A percentile compares a stretch with the other conserved stretches of the same genome.
Evolutionary conservation across 2,888 invertebrate genomes (phyloP).

Genomic region (Philonicus albiceps): DNA sequence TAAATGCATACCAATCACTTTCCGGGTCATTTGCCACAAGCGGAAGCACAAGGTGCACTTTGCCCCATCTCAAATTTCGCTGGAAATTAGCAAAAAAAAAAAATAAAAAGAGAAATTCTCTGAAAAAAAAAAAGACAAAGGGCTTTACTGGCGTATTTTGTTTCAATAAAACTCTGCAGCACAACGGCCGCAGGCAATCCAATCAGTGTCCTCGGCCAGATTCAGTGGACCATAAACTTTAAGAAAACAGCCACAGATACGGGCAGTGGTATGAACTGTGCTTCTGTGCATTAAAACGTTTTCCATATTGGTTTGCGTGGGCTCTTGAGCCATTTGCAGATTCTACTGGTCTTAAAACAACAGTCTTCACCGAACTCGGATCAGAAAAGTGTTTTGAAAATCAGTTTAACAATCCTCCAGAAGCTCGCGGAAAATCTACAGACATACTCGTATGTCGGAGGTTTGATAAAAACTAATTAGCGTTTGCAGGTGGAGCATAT

Average conservation of each 20-base stretch:
- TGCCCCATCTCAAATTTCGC: background rate
- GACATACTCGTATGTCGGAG: no score
- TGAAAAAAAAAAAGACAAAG: background rate
- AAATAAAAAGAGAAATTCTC: background rate
- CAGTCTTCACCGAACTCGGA: background rate
- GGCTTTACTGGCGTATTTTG: background rate
- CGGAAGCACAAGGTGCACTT: background rate
- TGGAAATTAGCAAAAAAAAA: slow-evolving; percentile 7
- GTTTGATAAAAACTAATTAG: no score
- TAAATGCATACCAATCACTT: slow-evolving; percentile 6
- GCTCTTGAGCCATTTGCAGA: background rate
- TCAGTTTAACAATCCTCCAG: no score
- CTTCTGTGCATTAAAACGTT: no score
- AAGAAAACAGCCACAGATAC: background rate
- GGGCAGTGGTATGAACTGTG: background rate
- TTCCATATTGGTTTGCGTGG: background rate
- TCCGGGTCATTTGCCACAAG: slow-evolving; percentile 7
- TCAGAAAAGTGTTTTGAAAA: no score
- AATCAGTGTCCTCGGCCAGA: background rate
- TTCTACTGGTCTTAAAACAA: background rate
- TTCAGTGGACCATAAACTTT: background rate
- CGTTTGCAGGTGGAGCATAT: no score
- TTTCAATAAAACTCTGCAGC: background rate
- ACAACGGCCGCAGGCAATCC: background rate
- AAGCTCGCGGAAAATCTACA: no score